Evolutionary conservation across 2,113 vertebrate species (phyloP).

Genomic region (Pao palembangensis): DNA sequence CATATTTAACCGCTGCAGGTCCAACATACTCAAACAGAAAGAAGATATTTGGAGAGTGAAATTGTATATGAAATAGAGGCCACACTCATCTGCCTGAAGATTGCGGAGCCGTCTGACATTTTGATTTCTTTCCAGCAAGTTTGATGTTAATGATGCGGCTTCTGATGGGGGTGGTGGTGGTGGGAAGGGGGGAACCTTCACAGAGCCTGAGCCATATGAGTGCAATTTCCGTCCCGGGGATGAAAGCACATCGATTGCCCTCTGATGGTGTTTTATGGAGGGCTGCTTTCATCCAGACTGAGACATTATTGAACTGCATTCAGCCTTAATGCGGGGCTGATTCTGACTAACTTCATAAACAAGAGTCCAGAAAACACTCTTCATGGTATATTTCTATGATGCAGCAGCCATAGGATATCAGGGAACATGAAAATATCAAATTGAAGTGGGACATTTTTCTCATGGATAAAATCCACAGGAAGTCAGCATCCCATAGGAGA

Average conservation of each 20-base stretch:
- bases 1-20: too few relatives aligned
- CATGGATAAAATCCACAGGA: constrained; percentile 42
- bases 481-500: constrained; percentile 34
- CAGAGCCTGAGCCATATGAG: constrained; percentile 70
- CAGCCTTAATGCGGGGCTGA: constrained; percentile 65
- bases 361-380: constrained; percentile 51
- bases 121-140: constrained; percentile 73
- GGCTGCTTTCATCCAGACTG: constrained; percentile 71
- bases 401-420: constrained; percentile 12
- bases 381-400: constrained; percentile 32
- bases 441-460: constrained; percentile 34
- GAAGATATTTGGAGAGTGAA: constrained; percentile 22
- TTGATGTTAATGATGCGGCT: constrained; percentile 75
- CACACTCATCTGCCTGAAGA: constrained; percentile 57
- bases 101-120: constrained; percentile 67
- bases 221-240: constrained; percentile 75
- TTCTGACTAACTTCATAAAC: constrained; percentile 64
- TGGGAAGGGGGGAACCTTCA: constrained; percentile 47
- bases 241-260: constrained; percentile 77
- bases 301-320: constrained; percentile 72
- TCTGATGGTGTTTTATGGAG: constrained; percentile 73
- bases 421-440: constrained; percentile 43
- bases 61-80: constrained; percentile 53
- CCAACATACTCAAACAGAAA: too few relatives aligned
- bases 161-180: constrained; percentile 44